These are phyloP conservation scores for Goniozus legneri DNA, from an alignment of 1,140 invertebrate species.

Conservation along the genomic window DNA sequence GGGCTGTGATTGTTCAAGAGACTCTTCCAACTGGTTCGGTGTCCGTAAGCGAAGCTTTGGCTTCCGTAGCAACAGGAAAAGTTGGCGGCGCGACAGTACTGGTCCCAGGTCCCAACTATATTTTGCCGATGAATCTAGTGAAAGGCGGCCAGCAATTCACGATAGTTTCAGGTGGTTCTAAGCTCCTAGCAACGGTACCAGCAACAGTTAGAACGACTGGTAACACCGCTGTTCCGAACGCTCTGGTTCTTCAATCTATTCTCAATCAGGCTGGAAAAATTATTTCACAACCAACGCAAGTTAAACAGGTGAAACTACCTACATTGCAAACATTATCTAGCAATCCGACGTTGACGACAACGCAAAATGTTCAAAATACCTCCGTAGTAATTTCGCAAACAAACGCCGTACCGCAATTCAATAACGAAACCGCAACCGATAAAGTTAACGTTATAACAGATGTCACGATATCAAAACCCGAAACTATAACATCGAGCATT, in stretches of 20 bases:
- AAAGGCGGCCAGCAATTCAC: constrained; percentile 69
- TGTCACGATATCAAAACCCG: constrained; percentile 21
- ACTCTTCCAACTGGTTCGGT: constrained; percentile 39
- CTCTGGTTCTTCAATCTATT: constrained; percentile 57
- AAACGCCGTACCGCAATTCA: constrained; percentile 26
- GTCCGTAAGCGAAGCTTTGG: constrained; percentile 54
- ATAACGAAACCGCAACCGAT: constrained; percentile 18
- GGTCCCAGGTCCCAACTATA: constrained; percentile 64
- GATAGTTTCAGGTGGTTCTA: constrained; percentile 66
- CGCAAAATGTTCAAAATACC: constrained; percentile 27
- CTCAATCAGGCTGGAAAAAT: constrained; percentile 56
- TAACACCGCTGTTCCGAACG: constrained; percentile 43
- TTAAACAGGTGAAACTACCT: constrained; percentile 46
- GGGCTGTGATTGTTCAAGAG: constrained; percentile 55
- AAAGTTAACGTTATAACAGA: constrained; percentile 18
- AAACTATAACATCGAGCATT: not conserved
- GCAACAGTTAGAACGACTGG: constrained; percentile 52
- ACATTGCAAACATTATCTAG: constrained; percentile 34
- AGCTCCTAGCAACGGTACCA: constrained; percentile 62
- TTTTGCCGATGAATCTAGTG: constrained; percentile 66
- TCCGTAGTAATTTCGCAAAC: constrained; percentile 28
- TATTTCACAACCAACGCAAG: constrained; percentile 46
- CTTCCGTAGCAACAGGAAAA: constrained; percentile 46
- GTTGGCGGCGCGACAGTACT: constrained; percentile 60
- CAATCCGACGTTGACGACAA: constrained; percentile 18